Percentiles rank a stretch among this genome's conserved stretches.
phyloP scores from a whole-genome alignment of 2,797 vertebrate genomes.

The Coregonus suidteri region DNA sequence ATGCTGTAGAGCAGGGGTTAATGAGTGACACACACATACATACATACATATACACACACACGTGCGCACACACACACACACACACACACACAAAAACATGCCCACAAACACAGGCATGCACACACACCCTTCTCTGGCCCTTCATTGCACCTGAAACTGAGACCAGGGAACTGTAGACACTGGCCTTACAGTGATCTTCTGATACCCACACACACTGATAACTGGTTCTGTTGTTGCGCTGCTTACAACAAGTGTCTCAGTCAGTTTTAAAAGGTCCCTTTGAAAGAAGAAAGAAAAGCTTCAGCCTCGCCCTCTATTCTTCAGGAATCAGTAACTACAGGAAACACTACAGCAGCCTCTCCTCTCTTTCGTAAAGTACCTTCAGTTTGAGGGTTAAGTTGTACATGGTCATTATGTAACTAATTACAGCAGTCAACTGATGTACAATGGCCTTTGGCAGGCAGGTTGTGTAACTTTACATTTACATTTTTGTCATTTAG shows the following conservation, averaged over 20 bases:
- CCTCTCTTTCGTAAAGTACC: not conserved
- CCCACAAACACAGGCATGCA: too few species aligned
- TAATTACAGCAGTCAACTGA: not conserved
- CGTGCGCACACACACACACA: not conserved
- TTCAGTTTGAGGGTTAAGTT: not conserved
- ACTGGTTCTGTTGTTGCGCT: not conserved
- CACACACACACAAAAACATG: not conserved
- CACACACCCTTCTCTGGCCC: not conserved
- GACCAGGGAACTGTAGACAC: conserved; percentile 6
- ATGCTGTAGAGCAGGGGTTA: conserved; percentile 37
- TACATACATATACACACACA: not conserved
- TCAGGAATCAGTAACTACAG: not conserved
- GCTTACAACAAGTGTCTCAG: conserved; percentile 17
- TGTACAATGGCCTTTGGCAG: not conserved
- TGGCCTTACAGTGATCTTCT: too few species aligned
- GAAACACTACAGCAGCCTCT: not conserved
- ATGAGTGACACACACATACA: conserved; percentile 21
- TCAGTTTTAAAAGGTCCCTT: not conserved
- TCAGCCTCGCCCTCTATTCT: conserved; percentile 16
- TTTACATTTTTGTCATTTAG: too few species aligned
- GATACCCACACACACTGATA: not conserved
- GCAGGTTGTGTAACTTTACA: not conserved
- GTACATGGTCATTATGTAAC: conserved; percentile 17
- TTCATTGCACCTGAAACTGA: conserved; percentile 27
- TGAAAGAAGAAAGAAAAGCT: conserved; percentile 15